phyloP scores from a whole-genome alignment of 2,888 invertebrate genomes.

The Dysmachus trigonus region DNA sequence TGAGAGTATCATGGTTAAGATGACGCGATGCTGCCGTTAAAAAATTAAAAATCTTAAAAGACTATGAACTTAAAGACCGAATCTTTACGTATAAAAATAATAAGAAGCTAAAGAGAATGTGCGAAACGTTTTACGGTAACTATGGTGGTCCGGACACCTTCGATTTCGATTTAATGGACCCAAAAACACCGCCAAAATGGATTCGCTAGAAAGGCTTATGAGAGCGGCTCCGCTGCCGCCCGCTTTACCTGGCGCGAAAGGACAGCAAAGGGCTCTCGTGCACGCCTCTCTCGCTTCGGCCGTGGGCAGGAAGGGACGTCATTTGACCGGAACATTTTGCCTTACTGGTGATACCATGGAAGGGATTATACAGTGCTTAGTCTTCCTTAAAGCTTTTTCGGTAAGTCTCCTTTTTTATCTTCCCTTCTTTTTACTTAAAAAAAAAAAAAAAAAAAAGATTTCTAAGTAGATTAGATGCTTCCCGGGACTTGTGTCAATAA shows the following conservation, averaged over 20 bases:
- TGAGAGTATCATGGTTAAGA: background rate
- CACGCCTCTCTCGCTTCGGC: slow-evolving; percentile 79
- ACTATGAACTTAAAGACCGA: background rate
- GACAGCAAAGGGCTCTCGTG: slow-evolving; percentile 74
- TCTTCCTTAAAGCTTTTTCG: slow-evolving; percentile 92
- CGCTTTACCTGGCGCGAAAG: slow-evolving; percentile 70
- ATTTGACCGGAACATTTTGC: slow-evolving; percentile 88
- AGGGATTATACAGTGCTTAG: slow-evolving; percentile 91
- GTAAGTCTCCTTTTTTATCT: slow-evolving; percentile 69
- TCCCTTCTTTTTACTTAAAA: background rate
- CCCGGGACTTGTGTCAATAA: background rate
- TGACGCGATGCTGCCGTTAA: background rate
- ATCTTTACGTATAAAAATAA: no score
- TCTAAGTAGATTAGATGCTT: background rate
- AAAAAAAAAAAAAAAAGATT: background rate
- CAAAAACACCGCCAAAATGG: slow-evolving; percentile 67
- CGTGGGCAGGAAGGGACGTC: slow-evolving; percentile 80
- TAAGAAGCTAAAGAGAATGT: no score
- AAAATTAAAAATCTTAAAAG: background rate
- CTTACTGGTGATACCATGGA: slow-evolving; percentile 93
- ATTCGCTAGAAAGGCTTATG: slow-evolving; percentile 84
- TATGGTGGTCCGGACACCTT: background rate
- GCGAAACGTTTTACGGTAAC: background rate
- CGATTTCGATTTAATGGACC: slow-evolving; percentile 1
- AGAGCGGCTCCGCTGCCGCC: slow-evolving; percentile 74